A percentile compares a stretch with the other conserved stretches of the same genome.
Evolutionary conservation across 1,140 invertebrate species (phyloP).

Genomic region (Diorhabda elongata): DNA sequence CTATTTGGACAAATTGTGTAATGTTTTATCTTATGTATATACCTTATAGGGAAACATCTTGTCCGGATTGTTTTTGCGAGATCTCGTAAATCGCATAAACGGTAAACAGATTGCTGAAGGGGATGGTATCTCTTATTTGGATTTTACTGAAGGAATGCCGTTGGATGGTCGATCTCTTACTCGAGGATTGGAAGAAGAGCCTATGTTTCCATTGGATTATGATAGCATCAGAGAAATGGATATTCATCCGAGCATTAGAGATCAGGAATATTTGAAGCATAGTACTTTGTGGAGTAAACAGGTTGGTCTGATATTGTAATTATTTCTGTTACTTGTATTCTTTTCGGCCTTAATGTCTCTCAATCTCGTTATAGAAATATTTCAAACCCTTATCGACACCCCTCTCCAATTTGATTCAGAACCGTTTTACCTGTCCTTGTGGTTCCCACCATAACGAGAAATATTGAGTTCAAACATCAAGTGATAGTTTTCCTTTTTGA

Average conservation of each 20-base stretch:
- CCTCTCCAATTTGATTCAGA: too few species aligned
- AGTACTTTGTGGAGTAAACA: conserved; percentile 82
- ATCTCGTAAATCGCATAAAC: conserved; percentile 62
- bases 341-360: too few species aligned
- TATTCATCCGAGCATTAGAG: conserved; percentile 71
- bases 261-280: conserved; percentile 87
- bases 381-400: too few species aligned
- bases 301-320: conserved; percentile 3
- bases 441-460: too few species aligned
- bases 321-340: too few species aligned
- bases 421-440: too few species aligned
- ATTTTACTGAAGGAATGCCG: conserved; percentile 56
- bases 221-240: conserved; percentile 52
- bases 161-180: conserved; percentile 29
- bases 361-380: too few species aligned
- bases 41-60: conserved; percentile 39
- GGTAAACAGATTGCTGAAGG: conserved; percentile 63
- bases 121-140: conserved; percentile 55
- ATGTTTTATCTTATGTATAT: not conserved
- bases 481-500: too few species aligned
- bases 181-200: conserved; percentile 35
- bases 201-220: conserved; percentile 38
- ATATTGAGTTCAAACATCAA: too few species aligned
- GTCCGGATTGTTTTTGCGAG: conserved; percentile 60
- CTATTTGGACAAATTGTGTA: not conserved